Percentiles rank a stretch among this genome's conserved stretches.
These are phyloP conservation scores for Chrysochloris asiatica DNA, from an alignment of 2,113 vertebrate species.

Conservation along the genomic window DNA sequence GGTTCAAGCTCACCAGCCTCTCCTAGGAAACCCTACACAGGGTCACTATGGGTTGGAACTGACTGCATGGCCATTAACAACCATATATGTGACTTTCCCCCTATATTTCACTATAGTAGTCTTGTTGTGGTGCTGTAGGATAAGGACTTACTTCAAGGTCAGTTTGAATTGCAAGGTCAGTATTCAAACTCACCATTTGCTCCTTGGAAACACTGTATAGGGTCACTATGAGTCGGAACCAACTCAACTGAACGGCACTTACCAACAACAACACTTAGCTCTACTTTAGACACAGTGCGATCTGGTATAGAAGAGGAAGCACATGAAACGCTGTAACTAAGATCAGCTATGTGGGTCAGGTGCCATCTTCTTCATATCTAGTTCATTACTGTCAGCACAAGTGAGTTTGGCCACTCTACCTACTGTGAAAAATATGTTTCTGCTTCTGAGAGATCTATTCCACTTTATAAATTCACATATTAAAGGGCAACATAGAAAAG, in stretches of 20 bases:
- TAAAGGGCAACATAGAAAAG: slow-evolving; percentile 61
- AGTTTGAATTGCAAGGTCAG: too few species aligned
- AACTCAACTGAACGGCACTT: too few species aligned
- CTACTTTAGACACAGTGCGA: background rate
- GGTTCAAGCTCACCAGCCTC: too few species aligned
- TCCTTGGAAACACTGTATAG: too few species aligned
- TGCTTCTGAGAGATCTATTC: slow-evolving; percentile 68
- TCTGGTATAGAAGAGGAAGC: background rate
- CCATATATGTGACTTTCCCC: too few species aligned
- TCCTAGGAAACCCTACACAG: too few species aligned
- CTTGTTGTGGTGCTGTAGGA: too few species aligned
- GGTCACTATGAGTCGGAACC: too few species aligned
- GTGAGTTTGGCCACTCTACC: slow-evolving; percentile 43
- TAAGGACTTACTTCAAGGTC: too few species aligned
- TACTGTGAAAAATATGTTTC: slow-evolving; percentile 66
- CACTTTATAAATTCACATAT: slow-evolving; percentile 72
- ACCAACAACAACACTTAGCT: background rate
- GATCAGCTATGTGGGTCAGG: slow-evolving; percentile 25
- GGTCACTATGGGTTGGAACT: background rate
- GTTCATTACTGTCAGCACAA: slow-evolving; percentile 51
- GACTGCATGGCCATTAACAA: background rate
- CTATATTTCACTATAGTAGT: too few species aligned
- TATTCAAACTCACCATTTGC: too few species aligned
- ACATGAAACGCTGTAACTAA: background rate
- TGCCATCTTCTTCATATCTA: slow-evolving; percentile 40